phyloP scores from a whole-genome alignment of 2,113 vertebrate species.

The Madoqua kirkii region DNA sequence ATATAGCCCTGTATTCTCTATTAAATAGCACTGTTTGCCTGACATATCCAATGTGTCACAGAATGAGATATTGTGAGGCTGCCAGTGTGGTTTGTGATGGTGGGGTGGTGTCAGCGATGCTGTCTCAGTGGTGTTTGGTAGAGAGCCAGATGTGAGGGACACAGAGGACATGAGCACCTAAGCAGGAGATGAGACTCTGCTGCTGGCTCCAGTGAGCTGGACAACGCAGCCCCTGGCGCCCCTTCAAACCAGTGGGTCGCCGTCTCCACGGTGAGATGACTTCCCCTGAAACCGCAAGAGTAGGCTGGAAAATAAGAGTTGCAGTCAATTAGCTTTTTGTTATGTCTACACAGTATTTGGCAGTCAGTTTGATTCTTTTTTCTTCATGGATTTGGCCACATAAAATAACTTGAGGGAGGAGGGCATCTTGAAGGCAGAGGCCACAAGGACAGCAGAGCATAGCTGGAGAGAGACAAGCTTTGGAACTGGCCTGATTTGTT shows the following conservation, averaged over 20 bases:
- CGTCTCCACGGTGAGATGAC: neutral
- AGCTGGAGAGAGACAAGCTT: neutral
- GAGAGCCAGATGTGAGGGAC: neutral
- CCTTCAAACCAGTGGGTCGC: neutral
- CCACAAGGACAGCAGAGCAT: neutral
- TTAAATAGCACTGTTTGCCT: neutral
- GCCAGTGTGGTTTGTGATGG: neutral
- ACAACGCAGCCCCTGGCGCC: neutral
- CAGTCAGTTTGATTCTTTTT: neutral
- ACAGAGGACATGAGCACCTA: neutral
- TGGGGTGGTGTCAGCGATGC: neutral
- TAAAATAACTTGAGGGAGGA: neutral
- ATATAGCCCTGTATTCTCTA: neutral
- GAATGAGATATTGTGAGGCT: neutral
- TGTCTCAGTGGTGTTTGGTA: neutral
- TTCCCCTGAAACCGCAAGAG: neutral
- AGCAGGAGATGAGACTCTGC: neutral
- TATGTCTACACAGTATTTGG: neutral
- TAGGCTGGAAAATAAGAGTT: conserved; percentile 2
- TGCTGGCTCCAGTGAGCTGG: neutral
- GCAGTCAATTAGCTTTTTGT: conserved; percentile 13
- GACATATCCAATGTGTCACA: neutral
- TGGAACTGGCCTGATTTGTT: neutral
- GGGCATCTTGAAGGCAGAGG: neutral
- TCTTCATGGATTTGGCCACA: neutral